Conservation (phyloP, 1,140 invertebrate species). For the Calycopis cecrops region DNA sequence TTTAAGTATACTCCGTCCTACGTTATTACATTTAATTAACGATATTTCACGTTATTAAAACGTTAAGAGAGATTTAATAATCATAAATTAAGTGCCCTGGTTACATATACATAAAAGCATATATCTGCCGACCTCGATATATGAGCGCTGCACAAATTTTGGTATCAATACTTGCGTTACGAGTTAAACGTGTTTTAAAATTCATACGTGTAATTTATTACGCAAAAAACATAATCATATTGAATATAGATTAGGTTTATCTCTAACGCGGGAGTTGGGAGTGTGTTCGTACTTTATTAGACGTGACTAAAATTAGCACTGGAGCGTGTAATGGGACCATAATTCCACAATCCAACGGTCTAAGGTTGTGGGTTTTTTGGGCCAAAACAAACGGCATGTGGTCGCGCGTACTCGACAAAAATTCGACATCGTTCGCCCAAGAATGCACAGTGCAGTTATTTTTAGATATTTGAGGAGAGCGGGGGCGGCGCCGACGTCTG, state of each 20-base stretch:
- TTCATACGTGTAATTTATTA: slow-evolving; percentile 8
- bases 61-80: too few species aligned
- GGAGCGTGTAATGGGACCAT: slow-evolving; percentile 27
- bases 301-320: slow-evolving; percentile 11
- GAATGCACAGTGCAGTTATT: slow-evolving; percentile 71
- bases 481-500: slow-evolving; percentile 71
- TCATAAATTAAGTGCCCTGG: too few species aligned
- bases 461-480: slow-evolving; percentile 63
- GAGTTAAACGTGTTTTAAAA: slow-evolving; percentile 7
- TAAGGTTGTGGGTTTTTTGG: slow-evolving; percentile 44
- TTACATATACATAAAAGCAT: too few species aligned
- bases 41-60: too few species aligned
- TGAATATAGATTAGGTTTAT: background rate
- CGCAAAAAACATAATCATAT: background rate
- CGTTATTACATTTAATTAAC: too few species aligned
- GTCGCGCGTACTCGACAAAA: slow-evolving; percentile 71
- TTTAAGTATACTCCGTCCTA: too few species aligned
- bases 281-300: background rate
- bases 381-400: slow-evolving; percentile 70
- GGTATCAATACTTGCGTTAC: slow-evolving; percentile 1
- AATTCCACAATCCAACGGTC: slow-evolving; percentile 31
- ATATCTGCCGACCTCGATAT: background rate
- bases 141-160: slow-evolving; percentile 9
- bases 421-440: slow-evolving; percentile 73
- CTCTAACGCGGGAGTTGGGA: background rate